Evolutionary conservation across 2,113 vertebrate genomes (phyloP).

Genomic region (Aegotheles bennettii): DNA sequence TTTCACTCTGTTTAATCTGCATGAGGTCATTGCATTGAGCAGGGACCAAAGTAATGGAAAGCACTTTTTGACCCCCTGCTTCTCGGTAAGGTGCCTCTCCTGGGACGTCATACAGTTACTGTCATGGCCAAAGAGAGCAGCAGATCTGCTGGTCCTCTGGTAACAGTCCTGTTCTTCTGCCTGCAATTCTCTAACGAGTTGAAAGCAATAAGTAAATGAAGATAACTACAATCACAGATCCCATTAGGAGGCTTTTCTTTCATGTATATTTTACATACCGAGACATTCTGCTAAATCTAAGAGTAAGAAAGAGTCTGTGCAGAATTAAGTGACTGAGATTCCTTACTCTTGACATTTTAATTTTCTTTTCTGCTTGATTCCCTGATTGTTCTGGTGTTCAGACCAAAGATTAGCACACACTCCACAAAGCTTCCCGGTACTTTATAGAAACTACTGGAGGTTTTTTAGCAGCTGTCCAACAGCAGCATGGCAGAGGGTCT

Average conservation of each 20-base stretch:
- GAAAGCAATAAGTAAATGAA: background rate
- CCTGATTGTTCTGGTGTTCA: background rate
- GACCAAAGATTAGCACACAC: background rate
- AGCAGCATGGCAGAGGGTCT: background rate
- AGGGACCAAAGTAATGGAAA: background rate
- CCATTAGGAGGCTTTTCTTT: background rate
- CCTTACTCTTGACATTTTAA: background rate
- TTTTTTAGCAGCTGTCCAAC: background rate
- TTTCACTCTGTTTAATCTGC: background rate
- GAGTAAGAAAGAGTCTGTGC: background rate
- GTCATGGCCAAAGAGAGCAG: background rate
- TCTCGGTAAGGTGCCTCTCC: background rate
- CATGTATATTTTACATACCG: background rate
- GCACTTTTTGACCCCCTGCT: background rate
- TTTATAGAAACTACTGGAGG: background rate
- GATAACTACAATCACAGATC: background rate
- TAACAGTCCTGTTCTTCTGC: background rate
- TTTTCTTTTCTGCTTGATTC: background rate
- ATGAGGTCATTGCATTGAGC: background rate
- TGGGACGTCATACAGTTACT: rapidly evolving
- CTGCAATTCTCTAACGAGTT: background rate
- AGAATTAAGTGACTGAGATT: background rate
- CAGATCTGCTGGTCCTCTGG: background rate
- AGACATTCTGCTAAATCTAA: background rate
- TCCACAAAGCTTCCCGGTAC: background rate